Evolutionary conservation across 53 echinoderm and acorn worm genomes (phyloP).

Genomic region (Crossaster papposus): DNA sequence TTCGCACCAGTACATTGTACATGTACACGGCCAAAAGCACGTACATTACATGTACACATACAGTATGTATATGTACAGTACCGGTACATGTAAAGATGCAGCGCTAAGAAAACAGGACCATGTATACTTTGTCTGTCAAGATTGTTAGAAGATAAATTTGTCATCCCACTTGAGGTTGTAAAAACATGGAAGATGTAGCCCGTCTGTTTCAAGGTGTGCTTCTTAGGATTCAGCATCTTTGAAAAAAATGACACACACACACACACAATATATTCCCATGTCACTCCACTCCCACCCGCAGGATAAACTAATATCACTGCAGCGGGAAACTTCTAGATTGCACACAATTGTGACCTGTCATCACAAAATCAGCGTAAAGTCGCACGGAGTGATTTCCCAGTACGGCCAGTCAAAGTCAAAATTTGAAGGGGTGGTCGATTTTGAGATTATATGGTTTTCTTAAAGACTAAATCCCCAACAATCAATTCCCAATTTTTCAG

Average conservation of each 20-base stretch:
- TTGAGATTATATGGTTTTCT: no score
- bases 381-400: no score
- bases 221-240: background rate
- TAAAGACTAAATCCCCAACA: no score
- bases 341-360: no score
- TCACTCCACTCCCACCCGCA: background rate
- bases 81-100: background rate
- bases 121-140: background rate
- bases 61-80: no score
- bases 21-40: no score
- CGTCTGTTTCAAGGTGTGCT: background rate
- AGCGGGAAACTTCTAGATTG: background rate
- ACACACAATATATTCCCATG: background rate
- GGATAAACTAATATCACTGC: background rate
- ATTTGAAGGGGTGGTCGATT: no score
- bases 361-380: no score
- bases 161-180: background rate
- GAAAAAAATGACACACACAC: background rate
- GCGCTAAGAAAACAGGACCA: background rate
- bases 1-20: no score
- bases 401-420: no score
- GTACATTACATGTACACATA: no score
- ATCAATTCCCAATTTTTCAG: no score
- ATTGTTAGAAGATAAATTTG: background rate
- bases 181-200: background rate